Conservation (phyloP, 1,140 invertebrate species). For the Drosophila pseudoobscura region DNA sequence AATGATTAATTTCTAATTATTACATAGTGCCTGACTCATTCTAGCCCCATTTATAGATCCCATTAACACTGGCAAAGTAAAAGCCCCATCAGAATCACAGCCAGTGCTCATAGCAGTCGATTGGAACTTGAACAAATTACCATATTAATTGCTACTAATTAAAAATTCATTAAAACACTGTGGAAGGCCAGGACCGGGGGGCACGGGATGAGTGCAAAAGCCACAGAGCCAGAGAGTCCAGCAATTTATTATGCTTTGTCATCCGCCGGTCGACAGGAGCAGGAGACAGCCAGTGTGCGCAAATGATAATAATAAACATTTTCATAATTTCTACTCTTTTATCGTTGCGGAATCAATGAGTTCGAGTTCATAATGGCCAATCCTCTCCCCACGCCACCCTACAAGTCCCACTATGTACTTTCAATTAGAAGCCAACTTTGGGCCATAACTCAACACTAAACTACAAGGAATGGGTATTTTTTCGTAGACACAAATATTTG, state of each 20-base stretch:
- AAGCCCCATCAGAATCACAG: not conserved
- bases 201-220: conserved; percentile 24
- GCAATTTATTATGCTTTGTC: conserved; percentile 80
- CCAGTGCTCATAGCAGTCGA: conserved; percentile 30
- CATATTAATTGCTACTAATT: conserved; percentile 81
- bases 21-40: not conserved
- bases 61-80: conserved; percentile 9
- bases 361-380: conserved; percentile 49
- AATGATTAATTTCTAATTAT: too few species aligned
- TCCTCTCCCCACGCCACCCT: not conserved
- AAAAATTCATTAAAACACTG: conserved; percentile 78
- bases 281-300: conserved; percentile 38
- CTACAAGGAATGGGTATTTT: too few species aligned
- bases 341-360: conserved; percentile 70
- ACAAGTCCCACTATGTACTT: conserved; percentile 39
- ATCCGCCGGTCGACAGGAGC: conserved; percentile 54
- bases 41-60: not conserved
- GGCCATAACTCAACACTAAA: conserved; percentile 75
- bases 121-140: conserved; percentile 76
- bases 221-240: conserved; percentile 33
- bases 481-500: too few species aligned
- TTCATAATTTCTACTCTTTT: conserved; percentile 63
- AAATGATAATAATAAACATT: conserved; percentile 79
- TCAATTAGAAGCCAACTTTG: conserved; percentile 78
- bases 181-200: conserved; percentile 25